Evolutionary conservation across 2,797 vertebrate species (phyloP).

Genomic region (Cryptoprocta ferox): DNA sequence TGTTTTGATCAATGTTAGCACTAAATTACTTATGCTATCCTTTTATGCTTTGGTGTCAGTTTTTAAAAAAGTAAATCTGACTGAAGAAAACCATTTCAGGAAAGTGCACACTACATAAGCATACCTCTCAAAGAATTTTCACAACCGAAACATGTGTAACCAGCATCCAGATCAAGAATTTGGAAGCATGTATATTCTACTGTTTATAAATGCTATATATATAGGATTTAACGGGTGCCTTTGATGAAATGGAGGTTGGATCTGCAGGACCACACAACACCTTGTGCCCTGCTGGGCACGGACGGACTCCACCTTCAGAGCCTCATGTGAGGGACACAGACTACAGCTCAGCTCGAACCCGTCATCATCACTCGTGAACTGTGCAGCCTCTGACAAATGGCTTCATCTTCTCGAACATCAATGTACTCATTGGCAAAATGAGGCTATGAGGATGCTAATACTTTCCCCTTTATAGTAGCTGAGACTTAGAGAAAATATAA

Average conservation of each 20-base stretch:
- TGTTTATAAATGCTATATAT: not conserved
- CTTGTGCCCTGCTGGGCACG: not conserved
- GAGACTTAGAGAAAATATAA: conserved; percentile 58
- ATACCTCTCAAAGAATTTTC: not conserved
- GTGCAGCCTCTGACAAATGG: not conserved
- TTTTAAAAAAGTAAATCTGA: conserved; percentile 44
- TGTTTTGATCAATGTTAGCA: not conserved
- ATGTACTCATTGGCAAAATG: conserved; percentile 39
- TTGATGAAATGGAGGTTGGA: not conserved
- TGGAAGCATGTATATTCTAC: not conserved
- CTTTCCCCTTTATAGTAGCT: conserved; percentile 24
- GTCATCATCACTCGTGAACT: not conserved
- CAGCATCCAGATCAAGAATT: not conserved
- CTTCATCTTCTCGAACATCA: conserved; percentile 40
- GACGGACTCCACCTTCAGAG: not conserved
- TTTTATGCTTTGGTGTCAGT: conserved; percentile 24
- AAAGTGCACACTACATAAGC: not conserved
- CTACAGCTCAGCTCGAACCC: not conserved
- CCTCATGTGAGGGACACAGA: not conserved
- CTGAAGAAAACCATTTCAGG: not conserved
- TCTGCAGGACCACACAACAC: not conserved
- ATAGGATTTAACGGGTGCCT: not conserved
- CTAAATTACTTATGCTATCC: not conserved
- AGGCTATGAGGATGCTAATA: not conserved
- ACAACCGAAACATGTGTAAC: not conserved